Evolutionary conservation across 2,888 invertebrate species (phyloP), one percentile per base, ranked within the genome.

Genomic region (Octodonta nipae): DNA sequence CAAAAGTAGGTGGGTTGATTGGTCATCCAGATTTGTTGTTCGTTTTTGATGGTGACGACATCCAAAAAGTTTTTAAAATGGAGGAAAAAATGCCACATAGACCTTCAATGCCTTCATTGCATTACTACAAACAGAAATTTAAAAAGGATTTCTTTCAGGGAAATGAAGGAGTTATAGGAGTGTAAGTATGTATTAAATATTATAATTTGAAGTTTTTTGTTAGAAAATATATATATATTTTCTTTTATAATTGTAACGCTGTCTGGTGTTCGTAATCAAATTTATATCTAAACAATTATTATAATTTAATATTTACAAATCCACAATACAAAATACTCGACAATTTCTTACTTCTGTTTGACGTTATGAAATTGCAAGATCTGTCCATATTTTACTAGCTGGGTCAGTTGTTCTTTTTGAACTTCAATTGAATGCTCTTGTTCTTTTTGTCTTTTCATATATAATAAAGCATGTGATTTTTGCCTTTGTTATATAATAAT

Each of bases 11-110:
- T 2, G 78, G 77, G 28, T 60, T 80, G 8, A 71, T 79, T 47
- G 79, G 79, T n/a, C 80, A 80, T 63, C 79, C 79, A 1, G 80
- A 80, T 61, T 60, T 80, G 36, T 65, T 80, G 35, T 80, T 80
- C 49, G 73, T 80, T 3, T 80, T 78, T 51, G 74, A 77, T 52
- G 78, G 77, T 3, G 76, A 80, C 39, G 76, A 75, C 52, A 76
- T 78, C n/a, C 70, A 75, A 26, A 71, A 69, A 45, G 73, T 78
- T 39, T 80, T 80, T 52, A 66, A 75, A 48, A 66, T 72, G 24
- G 80, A 80, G 55, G 80, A 80, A 51, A 48, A 63, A 1, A 68
- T 79, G 67, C 80, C 80, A 1, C 71, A 78, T 46, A 66, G 79
- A 47, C 79, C 80, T 2, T 76, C 77, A 22, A 79, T 79, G 63